Evolutionary conservation across 2,113 vertebrate species (phyloP), one percentile per base, ranked within the genome.

Genomic region (Oreocharis arfaki): DNA sequence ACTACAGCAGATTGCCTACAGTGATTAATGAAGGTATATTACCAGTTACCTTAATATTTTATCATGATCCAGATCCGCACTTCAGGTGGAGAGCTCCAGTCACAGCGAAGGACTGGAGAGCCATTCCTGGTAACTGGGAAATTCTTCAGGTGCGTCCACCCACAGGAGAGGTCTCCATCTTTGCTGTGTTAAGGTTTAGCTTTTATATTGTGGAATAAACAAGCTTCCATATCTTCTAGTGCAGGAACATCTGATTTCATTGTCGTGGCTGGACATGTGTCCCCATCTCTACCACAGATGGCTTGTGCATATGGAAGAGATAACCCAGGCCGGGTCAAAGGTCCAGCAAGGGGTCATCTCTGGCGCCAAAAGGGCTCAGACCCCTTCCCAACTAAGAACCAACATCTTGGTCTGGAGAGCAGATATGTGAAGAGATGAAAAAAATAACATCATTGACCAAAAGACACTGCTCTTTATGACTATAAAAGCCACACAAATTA

Each of bases 121-220:
- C 33, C 47, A 23, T 13, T 78, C 12, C 47, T 20, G 41, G 47
- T 28, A 53, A n/a, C 23, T 39, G 47, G 13, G 39, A 39, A 78
- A 61, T 61, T 16, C 56, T 61, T 53, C 55, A 53, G 23, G 74
- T 23, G 12, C 10, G 5, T 53, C 27, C 33, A 69, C 33, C 28
- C 0, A 0, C 39, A 33, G 12, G 18, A 16, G 16, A 78, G 18
- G 39, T 46, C 64, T 46, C 33, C 0, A 0, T 78, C 84, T 39
- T 39, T 3, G 0, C 64, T 47, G 28, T 46, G 47, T 77, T 22
- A 87, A 33, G 17, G 17, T 42, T 33, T 46, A 77, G 44, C 9
- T 60, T 44, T 19, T 8, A 28, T 27, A 16, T 0, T 52, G 47
- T 18, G 61, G n/a, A 70, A 53, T 47, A 47, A 61, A 69, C 10